Conservation (phyloP, 2,888 invertebrate genomes). For the Trichacis sp. region DNA sequence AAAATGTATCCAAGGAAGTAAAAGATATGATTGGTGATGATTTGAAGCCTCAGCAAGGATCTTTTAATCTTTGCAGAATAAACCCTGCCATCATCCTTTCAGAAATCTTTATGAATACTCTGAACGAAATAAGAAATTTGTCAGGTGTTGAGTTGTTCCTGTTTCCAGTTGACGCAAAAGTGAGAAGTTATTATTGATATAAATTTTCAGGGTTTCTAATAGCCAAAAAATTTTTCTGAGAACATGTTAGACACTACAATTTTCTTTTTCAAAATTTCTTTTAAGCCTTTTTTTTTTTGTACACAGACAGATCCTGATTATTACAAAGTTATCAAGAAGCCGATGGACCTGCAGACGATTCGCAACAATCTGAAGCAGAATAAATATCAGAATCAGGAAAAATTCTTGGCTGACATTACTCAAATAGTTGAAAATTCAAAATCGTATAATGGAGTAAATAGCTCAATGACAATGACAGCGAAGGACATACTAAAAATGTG, state of each 20-base stretch:
- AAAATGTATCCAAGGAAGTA: slow-evolving; percentile 78
- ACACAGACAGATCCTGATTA: slow-evolving; percentile 89
- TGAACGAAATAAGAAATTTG: slow-evolving; percentile 92
- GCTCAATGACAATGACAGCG: slow-evolving; percentile 86
- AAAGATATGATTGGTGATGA: too few relatives aligned
- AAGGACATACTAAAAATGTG: slow-evolving; percentile 90
- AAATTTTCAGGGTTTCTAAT: too few relatives aligned
- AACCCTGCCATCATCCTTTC: slow-evolving; percentile 97
- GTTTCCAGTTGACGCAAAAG: slow-evolving; percentile 94
- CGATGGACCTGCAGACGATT: slow-evolving; percentile 98
- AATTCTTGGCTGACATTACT: slow-evolving; percentile 94
- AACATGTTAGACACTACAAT: too few relatives aligned
- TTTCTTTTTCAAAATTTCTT: too few relatives aligned
- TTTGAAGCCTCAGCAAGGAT: slow-evolving; percentile 82
- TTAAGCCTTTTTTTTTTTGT: too few relatives aligned
- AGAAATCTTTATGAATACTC: slow-evolving; percentile 88
- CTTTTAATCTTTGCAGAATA: slow-evolving; percentile 90
- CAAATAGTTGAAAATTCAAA: slow-evolving; percentile 96
- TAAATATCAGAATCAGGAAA: slow-evolving; percentile 93
- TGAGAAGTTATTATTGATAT: too few relatives aligned
- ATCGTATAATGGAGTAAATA: slow-evolving; percentile 90
- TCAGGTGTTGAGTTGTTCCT: slow-evolving; percentile 94
- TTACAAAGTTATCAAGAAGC: slow-evolving; percentile 88
- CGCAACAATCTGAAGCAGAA: slow-evolving; percentile 89
- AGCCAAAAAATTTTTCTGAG: too few relatives aligned